Conservation (phyloP, 2,113 vertebrate genomes). For the Gallinago jamesoni region DNA sequence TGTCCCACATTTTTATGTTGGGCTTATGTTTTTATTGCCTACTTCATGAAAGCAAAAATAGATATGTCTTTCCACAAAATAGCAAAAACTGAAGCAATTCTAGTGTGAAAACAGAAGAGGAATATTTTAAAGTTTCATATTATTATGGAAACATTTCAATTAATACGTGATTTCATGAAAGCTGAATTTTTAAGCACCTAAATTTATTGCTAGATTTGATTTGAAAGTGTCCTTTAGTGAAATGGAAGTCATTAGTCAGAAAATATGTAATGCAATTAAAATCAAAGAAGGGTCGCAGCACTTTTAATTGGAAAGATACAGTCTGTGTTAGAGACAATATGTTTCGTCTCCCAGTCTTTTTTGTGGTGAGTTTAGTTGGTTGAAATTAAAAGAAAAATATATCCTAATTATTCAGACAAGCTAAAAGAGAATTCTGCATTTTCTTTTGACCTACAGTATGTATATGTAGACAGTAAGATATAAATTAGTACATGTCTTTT, state of each 20-base stretch:
- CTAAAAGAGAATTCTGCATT: background rate
- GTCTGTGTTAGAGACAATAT: background rate
- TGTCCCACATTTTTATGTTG: background rate
- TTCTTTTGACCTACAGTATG: background rate
- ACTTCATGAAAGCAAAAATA: background rate
- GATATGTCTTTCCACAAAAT: background rate
- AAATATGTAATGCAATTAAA: background rate
- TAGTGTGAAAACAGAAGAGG: background rate
- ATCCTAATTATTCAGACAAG: background rate
- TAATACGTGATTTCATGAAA: background rate
- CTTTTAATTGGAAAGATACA: background rate
- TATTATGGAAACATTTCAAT: background rate
- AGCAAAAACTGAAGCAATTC: background rate
- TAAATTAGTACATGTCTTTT: background rate
- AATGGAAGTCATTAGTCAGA: background rate
- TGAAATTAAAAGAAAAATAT: background rate
- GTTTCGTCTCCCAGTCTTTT: background rate
- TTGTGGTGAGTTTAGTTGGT: background rate
- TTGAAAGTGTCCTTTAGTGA: background rate
- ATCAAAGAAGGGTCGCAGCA: background rate
- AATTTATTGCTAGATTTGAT: background rate
- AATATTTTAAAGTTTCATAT: background rate
- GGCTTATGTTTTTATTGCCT: background rate
- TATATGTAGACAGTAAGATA: background rate
- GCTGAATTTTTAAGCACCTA: background rate